Conservation (phyloP, 2,797 vertebrate species). For the Chrysolophus pictus region DNA sequence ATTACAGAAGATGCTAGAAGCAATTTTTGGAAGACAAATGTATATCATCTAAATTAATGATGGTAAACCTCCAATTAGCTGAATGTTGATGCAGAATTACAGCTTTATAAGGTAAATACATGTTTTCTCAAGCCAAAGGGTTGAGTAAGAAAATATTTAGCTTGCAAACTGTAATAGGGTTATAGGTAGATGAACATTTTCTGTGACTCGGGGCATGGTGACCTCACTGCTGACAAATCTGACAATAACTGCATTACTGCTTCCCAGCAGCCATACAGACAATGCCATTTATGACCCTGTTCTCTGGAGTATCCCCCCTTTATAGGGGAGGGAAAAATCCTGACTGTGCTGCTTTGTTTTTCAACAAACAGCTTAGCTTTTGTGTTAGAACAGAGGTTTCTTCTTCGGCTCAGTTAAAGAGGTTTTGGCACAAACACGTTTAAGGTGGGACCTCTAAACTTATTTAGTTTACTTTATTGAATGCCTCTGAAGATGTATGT, state of each 20-base stretch:
- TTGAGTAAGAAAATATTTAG: background rate
- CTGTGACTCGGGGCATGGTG: background rate
- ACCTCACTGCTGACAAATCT: background rate
- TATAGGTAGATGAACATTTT: conserved; percentile 25
- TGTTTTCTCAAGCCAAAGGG: background rate
- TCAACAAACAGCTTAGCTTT: background rate
- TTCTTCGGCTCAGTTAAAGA: rapidly evolving
- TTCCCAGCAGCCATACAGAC: background rate
- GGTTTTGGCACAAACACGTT: background rate
- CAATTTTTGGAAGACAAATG: conserved; percentile 1
- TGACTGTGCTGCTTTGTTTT: background rate
- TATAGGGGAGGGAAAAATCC: background rate
- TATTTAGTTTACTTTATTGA: background rate
- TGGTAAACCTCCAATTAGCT: conserved; percentile 63
- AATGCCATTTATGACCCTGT: background rate
- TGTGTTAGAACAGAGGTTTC: background rate
- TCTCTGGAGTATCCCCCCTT: background rate
- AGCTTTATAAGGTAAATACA: conserved; percentile 47
- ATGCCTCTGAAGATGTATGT: background rate
- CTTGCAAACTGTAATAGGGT: background rate
- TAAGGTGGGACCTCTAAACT: background rate
- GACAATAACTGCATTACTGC: background rate
- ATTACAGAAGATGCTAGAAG: conserved; percentile 64
- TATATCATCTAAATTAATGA: conserved; percentile 60
- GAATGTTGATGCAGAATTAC: background rate